Base-by-base conservation (phyloP, 2,888 invertebrate genomes). In the Conchocele bisecta region DNA sequence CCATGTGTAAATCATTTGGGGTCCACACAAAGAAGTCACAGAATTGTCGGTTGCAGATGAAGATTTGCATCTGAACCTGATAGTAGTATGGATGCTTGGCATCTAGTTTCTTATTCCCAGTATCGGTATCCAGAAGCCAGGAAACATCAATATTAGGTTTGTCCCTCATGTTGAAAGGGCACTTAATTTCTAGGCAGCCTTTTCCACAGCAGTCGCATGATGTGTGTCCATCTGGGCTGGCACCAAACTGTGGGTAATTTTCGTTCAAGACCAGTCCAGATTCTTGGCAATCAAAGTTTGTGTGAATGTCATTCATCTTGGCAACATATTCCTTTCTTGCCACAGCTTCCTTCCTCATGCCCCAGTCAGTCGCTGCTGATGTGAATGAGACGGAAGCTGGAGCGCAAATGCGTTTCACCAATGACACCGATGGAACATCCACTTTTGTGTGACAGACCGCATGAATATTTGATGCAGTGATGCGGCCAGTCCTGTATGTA, bases 21-120 rank as follows among this genome's bases (percentile, higher is more conserved):
- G 35, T 56, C 74, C 74, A 79, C 2, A 75, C 65, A 59, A 72
- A 54, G 70, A 75, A 75, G 57, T 80, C 59, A 61, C 71, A 74
- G n/a, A 44, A 26, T 9, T 51, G 31, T 11, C 7, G 22, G 5
- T 51, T 20, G 15, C 42, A 35, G 5, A 59, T 3, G 26, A 39
- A 42, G 11, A 75, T 26, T 29, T 71, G 72, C 13, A 58, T 61
- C 37, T 77, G 75, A 11, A 80, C 51, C 51, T 77, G 75, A 39
- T 53, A 63, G 31, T 70, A 73, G 42, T 73, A 72, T 1, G 46
- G 51, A 33, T 70, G 72, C 24, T 50, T 37, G 29, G 15, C 48
- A 5, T 69, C 33, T 1, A 70, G 31, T 64, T 24, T 48, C 1
- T 48, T 28, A 22, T 2, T 15, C 6, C 46, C 26, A n/a, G n/a